Base-by-base conservation (phyloP, 2,797 vertebrate genomes). In the Clarias platycephalus region DNA sequence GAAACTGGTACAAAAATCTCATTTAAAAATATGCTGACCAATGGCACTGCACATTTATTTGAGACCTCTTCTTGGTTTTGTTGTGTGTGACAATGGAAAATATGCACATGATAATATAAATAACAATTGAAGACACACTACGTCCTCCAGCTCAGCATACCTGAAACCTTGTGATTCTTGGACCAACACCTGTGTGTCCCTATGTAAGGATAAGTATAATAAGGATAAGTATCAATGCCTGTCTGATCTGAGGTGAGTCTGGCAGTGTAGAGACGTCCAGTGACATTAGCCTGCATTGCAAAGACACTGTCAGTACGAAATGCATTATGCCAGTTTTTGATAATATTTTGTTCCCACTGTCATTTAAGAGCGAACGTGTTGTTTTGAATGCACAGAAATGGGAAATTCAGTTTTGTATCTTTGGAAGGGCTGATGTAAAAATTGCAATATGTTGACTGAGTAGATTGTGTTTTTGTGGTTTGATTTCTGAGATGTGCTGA, bases 121-220 rank as follows among this genome's bases (percentile, higher is more conserved):
- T 74, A 84, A 77, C 64, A 85, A 34, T 81, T 86, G 81, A 81
- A 31, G 53, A 58, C 26, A 77, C 34, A 87, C 87, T 74, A 85
- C 70, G 15, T 60, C 68, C 91, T 91, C 91, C 86, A 89, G 88
- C 89, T 91, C 91, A 86, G 91, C 95, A 97, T 96, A 95, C 95
- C 94, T 96, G 93, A 96, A 90, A 94, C 93, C 96, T 93, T 96
- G 96, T 94, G 93, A 96, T 91, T 91, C 93, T 93, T 89, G 88
- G 83, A 95, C 91, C 95, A 96, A 95, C 95, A 89, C 91, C 90
- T 92, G 92, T 84, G 90, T 49, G 62, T 53, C 64, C 55, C 40
- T 55, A 53, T 87, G n/a, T 40, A 58, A 81, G 86, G 40, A 44
- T 44, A 44, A 44, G 40, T 9, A 44, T 44, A 44, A 44, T 44